Conservation (phyloP, 1,140 invertebrate genomes). For the Nomia melanderi region DNA sequence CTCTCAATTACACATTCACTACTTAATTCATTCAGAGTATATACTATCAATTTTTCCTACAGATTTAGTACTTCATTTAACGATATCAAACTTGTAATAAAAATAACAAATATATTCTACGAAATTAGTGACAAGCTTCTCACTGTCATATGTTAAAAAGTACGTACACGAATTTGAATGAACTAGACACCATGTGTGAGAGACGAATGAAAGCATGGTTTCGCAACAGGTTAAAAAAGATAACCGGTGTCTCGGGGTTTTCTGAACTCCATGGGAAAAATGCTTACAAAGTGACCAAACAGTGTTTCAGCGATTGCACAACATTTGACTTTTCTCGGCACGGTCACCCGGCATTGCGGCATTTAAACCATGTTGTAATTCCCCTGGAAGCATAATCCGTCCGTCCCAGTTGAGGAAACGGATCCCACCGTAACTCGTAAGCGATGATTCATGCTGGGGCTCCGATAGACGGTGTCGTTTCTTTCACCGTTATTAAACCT, state of each 20-base stretch:
- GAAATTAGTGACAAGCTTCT: too few relatives aligned
- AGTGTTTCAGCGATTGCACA: constrained; percentile 27
- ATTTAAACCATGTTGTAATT: constrained; percentile 58
- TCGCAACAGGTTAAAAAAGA: background rate
- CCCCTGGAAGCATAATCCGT: constrained; percentile 50
- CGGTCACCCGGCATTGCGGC: constrained; percentile 38
- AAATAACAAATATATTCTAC: too few relatives aligned
- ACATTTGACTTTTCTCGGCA: constrained; percentile 36
- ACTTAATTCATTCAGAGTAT: too few relatives aligned
- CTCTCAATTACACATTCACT: too few relatives aligned
- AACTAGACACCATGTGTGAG: too few relatives aligned
- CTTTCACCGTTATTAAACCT: constrained; percentile 25
- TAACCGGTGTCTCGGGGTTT: background rate
- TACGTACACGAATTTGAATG: too few relatives aligned
- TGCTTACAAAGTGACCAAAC: background rate
- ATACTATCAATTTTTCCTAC: too few relatives aligned
- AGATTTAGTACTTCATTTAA: too few relatives aligned
- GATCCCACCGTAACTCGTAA: constrained; percentile 49
- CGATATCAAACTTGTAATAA: too few relatives aligned
- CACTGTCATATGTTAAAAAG: too few relatives aligned
- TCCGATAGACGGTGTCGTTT: constrained; percentile 32
- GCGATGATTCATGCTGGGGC: constrained; percentile 53
- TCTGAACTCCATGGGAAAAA: background rate
- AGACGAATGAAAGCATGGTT: background rate
- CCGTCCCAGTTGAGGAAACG: constrained; percentile 51